Conservation (phyloP, 2,888 invertebrate species). For the Synanthedon vespiformis region DNA sequence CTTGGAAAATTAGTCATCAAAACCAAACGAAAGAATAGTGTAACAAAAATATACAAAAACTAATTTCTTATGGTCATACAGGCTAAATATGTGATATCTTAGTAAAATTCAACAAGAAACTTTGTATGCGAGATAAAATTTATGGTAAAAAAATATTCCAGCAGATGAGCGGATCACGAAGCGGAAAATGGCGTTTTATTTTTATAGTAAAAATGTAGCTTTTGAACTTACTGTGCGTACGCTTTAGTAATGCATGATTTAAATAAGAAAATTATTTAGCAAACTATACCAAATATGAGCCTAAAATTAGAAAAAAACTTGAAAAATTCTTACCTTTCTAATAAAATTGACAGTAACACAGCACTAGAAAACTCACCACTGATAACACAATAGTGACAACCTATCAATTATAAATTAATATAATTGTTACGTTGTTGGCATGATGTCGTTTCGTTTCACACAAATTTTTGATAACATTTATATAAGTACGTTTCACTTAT, state of each 20-base stretch:
- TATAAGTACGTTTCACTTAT: no score
- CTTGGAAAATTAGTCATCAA: conserved; percentile 18
- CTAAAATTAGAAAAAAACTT: conserved; percentile 11
- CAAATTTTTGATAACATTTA: no score
- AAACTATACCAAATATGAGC: no score
- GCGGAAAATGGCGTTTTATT: conserved; percentile 62
- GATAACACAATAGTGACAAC: conserved; percentile 27
- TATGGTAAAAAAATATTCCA: conserved; percentile 26
- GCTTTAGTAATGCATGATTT: no score
- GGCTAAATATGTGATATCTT: neutral
- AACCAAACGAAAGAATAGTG: neutral
- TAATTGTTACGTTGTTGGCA: no score
- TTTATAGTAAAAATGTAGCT: conserved; percentile 31
- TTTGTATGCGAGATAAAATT: conserved; percentile 14
- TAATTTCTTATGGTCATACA: neutral
- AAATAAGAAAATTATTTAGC: no score
- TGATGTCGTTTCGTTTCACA: no score
- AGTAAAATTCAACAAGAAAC: neutral
- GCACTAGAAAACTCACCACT: conserved; percentile 49
- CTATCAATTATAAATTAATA: conserved; percentile 1
- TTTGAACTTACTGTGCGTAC: neutral
- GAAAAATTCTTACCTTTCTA: conserved; percentile 56
- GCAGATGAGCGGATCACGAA: conserved; percentile 33
- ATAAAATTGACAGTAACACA: conserved; percentile 56
- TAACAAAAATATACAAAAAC: neutral